Evolutionary conservation across 2,888 invertebrate species (phyloP).

Genomic region (Aspidiotus destructor): DNA sequence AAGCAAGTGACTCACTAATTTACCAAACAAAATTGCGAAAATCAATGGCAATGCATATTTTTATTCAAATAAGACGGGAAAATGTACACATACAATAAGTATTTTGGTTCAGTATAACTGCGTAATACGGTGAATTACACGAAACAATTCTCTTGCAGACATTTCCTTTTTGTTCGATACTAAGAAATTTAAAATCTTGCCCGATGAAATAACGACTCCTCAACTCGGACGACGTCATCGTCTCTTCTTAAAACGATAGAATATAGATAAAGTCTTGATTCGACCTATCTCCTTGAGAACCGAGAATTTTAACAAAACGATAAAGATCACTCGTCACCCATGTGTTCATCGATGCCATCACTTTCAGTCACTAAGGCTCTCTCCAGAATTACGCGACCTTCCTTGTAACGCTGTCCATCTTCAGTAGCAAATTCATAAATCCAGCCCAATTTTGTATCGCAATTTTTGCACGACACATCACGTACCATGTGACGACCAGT

Average conservation of each 20-base stretch:
- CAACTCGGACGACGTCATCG: too few relatives aligned
- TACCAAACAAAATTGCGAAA: slow-evolving; percentile 80
- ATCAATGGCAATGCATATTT: slow-evolving; percentile 54
- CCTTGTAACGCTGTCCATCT: slow-evolving; percentile 95
- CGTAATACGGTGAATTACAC: too few relatives aligned
- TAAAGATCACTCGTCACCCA: slow-evolving; percentile 42
- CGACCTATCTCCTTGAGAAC: too few relatives aligned
- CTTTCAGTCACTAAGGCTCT: slow-evolving; percentile 89
- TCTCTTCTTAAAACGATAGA: too few relatives aligned
- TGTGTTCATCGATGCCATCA: slow-evolving; percentile 67
- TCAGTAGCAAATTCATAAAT: slow-evolving; percentile 98
- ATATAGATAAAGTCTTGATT: too few relatives aligned
- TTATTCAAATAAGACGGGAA: slow-evolving; percentile 26
- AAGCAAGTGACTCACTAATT: slow-evolving; percentile 79
- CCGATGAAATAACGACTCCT: too few relatives aligned
- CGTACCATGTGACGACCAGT: slow-evolving; percentile 98
- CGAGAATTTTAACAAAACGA: too few relatives aligned
- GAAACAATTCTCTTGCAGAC: too few relatives aligned
- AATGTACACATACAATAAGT: too few relatives aligned
- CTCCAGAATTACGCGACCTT: slow-evolving; percentile 91
- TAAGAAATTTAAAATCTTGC: too few relatives aligned
- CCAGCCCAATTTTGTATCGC: slow-evolving; percentile 93
- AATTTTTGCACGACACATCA: slow-evolving; percentile 96
- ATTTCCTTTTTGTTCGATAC: too few relatives aligned
- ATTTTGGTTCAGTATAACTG: too few relatives aligned